A percentile compares a stretch with the other conserved stretches of the same genome.
These are phyloP conservation scores for Eublepharis macularius DNA, from an alignment of 2,113 vertebrate species.

Conservation along the genomic window DNA sequence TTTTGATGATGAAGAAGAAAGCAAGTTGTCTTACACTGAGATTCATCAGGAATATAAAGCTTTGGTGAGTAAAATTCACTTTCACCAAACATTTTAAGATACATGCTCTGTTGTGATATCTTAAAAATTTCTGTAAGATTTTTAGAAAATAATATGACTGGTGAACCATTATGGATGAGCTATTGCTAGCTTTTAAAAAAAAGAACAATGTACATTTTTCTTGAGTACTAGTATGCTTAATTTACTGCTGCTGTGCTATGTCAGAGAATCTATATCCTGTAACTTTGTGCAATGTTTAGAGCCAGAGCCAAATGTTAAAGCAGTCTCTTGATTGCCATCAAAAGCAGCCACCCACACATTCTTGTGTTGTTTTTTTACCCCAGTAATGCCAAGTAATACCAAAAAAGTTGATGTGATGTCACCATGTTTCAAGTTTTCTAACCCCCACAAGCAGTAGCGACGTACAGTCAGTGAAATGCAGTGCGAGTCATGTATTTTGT, in stretches of 20 bases:
- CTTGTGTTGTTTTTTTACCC: not conserved
- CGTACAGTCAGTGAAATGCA: no score
- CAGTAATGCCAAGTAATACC: no score
- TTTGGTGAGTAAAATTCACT: slow-evolving; percentile 80
- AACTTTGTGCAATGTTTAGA: not conserved
- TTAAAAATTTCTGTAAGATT: not conserved
- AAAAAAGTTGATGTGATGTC: no score
- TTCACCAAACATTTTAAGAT: slow-evolving; percentile 26
- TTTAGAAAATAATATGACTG: not conserved
- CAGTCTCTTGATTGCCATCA: not conserved
- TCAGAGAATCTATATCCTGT: not conserved
- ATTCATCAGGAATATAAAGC: slow-evolving; percentile 96
- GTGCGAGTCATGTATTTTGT: no score
- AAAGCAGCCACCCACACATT: not conserved
- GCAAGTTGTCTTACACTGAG: slow-evolving; percentile 95
- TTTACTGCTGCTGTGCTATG: not conserved
- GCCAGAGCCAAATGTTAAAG: not conserved
- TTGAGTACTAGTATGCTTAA: not conserved
- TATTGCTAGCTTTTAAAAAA: not conserved
- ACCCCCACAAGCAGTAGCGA: no score
- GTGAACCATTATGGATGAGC: not conserved
- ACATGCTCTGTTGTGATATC: not conserved
- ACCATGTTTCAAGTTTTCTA: no score
- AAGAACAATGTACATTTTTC: not conserved
- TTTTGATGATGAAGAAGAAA: slow-evolving; percentile 98